phyloP scores from a whole-genome alignment of 64 coral and sea anemone species.

The Acropora tenuis region DNA sequence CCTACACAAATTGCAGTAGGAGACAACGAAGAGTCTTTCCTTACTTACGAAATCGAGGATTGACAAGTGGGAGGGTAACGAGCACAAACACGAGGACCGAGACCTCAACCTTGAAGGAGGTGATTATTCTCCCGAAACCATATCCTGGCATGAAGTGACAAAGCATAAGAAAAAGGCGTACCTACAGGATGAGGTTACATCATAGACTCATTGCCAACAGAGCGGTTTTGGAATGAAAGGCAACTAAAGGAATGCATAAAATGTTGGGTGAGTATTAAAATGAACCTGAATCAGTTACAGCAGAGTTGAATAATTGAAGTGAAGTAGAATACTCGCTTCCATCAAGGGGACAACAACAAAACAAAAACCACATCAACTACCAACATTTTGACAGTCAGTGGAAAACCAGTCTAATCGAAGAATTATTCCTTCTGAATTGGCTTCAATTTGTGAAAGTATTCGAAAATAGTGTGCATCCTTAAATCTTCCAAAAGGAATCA shows the following conservation, averaged over 20 bases:
- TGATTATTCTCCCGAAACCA: conserved; percentile 22
- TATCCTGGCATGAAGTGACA: background rate
- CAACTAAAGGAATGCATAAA: background rate
- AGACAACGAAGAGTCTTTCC: conserved; percentile 5
- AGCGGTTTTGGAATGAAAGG: background rate
- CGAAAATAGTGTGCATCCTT: conserved; percentile 4
- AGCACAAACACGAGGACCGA: background rate
- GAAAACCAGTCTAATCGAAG: too few relatives aligned
- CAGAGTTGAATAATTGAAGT: background rate
- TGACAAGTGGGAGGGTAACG: background rate
- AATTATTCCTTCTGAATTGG: background rate
- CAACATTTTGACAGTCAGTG: too few relatives aligned
- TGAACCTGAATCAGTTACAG: background rate
- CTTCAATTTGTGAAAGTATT: conserved; percentile 51
- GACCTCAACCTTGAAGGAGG: conserved; percentile 8
- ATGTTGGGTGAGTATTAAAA: background rate
- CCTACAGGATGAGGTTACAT: conserved; percentile 24
- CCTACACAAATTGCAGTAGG: background rate
- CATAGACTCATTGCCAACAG: conserved; percentile 15
- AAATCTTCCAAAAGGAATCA: conserved; percentile 36
- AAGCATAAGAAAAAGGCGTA: conserved; percentile 21
- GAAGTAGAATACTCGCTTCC: too few relatives aligned
- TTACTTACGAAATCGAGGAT: background rate
- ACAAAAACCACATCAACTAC: too few relatives aligned
- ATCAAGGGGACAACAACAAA: too few relatives aligned